A percentile compares a stretch with the other conserved stretches of the same genome.
phyloP scores from a whole-genome alignment of 2,797 vertebrate species.

The Pitangus sulphuratus region DNA sequence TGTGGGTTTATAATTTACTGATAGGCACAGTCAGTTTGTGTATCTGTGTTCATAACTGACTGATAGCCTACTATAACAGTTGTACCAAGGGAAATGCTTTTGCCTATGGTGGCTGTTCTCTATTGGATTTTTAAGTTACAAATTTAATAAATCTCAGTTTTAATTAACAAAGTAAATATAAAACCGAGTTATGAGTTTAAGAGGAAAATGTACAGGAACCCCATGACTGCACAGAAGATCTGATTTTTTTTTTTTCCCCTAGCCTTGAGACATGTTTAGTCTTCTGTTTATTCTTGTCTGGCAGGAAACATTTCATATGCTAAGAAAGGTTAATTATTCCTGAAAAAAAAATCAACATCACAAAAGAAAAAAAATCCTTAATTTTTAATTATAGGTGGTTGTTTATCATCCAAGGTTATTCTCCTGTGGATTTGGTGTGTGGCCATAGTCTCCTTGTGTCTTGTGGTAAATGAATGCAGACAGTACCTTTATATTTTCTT shows the following conservation, averaged over 20 bases:
- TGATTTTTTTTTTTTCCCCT: not conserved
- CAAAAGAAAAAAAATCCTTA: not conserved
- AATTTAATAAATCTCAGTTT: slow-evolving; percentile 52
- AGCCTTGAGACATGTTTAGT: slow-evolving; percentile 27
- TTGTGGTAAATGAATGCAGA: not conserved
- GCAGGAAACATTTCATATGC: slow-evolving; percentile 17
- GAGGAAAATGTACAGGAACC: not conserved
- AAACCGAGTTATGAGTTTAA: slow-evolving; percentile 12
- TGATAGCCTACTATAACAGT: not conserved
- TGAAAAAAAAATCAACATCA: slow-evolving; percentile 49
- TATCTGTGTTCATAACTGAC: not conserved
- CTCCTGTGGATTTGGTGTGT: not conserved
- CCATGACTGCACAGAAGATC: not conserved
- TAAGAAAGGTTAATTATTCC: slow-evolving; percentile 53
- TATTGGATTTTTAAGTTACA: slow-evolving; percentile 55
- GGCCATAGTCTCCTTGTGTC: not conserved
- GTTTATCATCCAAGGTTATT: not conserved
- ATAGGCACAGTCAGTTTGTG: not conserved
- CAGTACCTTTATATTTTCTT: not conserved
- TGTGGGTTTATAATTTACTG: slow-evolving; percentile 1
- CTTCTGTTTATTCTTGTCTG: slow-evolving; percentile 47
- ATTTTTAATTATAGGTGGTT: not conserved
- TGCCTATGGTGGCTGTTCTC: slow-evolving; percentile 15
- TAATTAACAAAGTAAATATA: slow-evolving; percentile 59
- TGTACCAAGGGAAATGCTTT: slow-evolving; percentile 1